Percentiles rank a stretch among this genome's conserved stretches.
Conservation (phyloP, 2,888 invertebrate genomes). For the Panorpa germanica region DNA sequence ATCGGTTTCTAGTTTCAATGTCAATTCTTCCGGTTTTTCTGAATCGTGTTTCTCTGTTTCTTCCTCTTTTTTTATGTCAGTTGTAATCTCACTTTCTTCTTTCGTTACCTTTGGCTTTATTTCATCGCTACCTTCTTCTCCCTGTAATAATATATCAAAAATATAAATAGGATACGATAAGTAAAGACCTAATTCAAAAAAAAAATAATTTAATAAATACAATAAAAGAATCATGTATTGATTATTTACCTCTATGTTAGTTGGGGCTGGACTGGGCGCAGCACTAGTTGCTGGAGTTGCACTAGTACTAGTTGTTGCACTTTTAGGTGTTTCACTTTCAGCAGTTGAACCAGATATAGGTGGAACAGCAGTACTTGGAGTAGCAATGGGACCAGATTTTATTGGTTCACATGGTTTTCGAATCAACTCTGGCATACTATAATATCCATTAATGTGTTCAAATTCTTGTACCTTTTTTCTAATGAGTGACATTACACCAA, state of each 20-base stretch:
- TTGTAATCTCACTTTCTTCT: constrained; percentile 17
- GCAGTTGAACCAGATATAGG: constrained; percentile 17
- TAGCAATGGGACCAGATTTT: too few species aligned
- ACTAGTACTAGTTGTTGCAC: constrained; percentile 36
- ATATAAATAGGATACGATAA: too few species aligned
- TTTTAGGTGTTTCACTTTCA: constrained; percentile 26
- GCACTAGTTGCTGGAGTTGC: constrained; percentile 48
- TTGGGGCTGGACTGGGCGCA: constrained; percentile 54
- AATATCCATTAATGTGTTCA: constrained; percentile 93
- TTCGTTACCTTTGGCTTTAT: constrained; percentile 13
- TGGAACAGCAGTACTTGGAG: constrained; percentile 16
- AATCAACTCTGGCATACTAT: constrained; percentile 89
- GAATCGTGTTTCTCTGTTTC: constrained; percentile 15
- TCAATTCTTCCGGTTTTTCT: constrained; percentile 13
- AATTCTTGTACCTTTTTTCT: constrained; percentile 99
- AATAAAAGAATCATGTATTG: constrained; percentile 9
- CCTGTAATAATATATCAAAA: too few species aligned
- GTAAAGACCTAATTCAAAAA: neutral
- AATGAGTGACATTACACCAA: constrained; percentile 97
- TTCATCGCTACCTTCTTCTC: constrained; percentile 14
- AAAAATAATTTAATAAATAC: constrained; percentile 2
- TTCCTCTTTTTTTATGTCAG: constrained; percentile 17
- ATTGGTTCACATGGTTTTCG: constrained; percentile 62
- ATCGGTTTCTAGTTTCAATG: constrained; percentile 1
- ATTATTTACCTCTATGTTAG: constrained; percentile 23